phyloP scores from a whole-genome alignment of 2,797 vertebrate species.

The Peromyscus aztecus region DNA sequence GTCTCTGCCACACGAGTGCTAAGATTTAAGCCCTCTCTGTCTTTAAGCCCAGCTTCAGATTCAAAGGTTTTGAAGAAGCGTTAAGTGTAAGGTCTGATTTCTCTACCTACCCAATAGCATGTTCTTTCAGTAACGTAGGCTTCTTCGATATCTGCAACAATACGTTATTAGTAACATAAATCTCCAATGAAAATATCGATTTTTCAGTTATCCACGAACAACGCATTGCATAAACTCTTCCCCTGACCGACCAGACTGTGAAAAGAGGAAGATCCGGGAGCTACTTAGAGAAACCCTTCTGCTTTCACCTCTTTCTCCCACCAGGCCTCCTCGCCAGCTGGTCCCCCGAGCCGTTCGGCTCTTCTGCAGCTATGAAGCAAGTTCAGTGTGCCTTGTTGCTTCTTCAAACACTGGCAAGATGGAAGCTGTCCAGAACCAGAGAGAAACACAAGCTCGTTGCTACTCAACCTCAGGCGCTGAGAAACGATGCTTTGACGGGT shows the following conservation, averaged over 20 bases:
- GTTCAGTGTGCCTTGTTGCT: neutral
- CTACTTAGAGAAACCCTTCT: neutral
- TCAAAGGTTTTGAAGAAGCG: slow-evolving; percentile 16
- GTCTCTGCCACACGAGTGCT: neutral
- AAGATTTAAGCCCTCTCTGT: neutral
- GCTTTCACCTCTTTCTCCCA: neutral
- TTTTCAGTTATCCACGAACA: slow-evolving; percentile 17
- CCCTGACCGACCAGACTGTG: neutral
- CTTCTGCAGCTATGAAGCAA: neutral
- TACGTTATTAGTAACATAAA: slow-evolving; percentile 37
- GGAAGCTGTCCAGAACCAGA: neutral
- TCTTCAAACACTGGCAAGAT: neutral
- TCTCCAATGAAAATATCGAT: neutral
- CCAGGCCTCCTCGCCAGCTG: neutral
- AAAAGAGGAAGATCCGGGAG: neutral
- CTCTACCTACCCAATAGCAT: neutral
- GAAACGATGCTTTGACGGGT: neutral
- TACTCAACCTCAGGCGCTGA: neutral
- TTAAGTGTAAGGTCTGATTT: slow-evolving; percentile 48
- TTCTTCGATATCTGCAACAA: slow-evolving; percentile 44
- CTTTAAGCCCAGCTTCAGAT: neutral
- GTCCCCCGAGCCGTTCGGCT: neutral
- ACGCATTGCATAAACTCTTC: neutral
- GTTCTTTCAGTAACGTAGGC: neutral
- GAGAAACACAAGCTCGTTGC: neutral